These are phyloP conservation scores for Machimus rusticus DNA, from an alignment of 2,888 invertebrate genomes.

Conservation along the genomic window DNA sequence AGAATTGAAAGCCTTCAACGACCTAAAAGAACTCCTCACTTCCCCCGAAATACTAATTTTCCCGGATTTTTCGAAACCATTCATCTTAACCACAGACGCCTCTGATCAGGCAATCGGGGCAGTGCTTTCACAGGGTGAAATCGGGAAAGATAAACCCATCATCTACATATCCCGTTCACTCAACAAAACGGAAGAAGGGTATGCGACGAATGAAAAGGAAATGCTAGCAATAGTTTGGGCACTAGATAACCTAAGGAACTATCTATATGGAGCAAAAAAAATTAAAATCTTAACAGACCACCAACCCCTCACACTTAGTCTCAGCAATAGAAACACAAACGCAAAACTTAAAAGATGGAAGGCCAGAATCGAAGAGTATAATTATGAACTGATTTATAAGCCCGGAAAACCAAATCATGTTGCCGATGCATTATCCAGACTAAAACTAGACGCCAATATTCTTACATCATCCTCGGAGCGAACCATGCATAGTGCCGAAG, in stretches of 20 bases:
- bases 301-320: neutral
- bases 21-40: neutral
- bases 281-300: neutral
- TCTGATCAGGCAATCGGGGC: too few relatives aligned
- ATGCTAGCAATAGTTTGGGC: neutral
- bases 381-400: neutral
- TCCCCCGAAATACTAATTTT: neutral
- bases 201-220: neutral
- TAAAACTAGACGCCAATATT: neutral
- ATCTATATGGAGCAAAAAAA: neutral
- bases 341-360: neutral
- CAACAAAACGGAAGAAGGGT: neutral
- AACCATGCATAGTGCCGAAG: neutral
- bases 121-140: neutral
- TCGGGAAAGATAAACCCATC: neutral
- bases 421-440: neutral
- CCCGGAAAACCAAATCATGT: neutral
- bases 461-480: neutral
- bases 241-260: neutral
- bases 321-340: neutral
- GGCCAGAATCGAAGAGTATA: neutral
- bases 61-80: neutral
- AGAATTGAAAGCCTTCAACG: neutral
- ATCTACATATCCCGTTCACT: neutral
- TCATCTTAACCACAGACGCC: too few relatives aligned